Evolutionary conservation across 2,113 vertebrate species (phyloP), one percentile per base, ranked within the genome.

Genomic region (Rhynchomys soricoides): DNA sequence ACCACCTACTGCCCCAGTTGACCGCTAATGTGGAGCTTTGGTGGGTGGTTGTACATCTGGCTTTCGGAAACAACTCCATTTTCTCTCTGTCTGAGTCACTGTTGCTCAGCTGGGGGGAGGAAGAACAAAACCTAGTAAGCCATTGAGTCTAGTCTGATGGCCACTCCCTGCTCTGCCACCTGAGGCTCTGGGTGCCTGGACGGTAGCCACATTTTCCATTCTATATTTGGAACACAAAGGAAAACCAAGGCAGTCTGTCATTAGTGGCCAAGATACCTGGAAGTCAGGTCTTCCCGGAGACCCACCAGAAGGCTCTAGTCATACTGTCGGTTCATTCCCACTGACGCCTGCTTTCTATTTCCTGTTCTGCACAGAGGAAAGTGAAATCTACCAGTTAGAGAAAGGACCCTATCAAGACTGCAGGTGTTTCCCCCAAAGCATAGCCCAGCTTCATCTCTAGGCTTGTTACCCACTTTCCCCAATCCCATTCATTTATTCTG

Each of bases 71-170:
- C 95, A 89, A 89, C 90, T 97, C 94, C 24, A 73, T 89, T 96
- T 90, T 96, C 64, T 92, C 79, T 40, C 95, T 94, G 62, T n/a
- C 96, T 97, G 96, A 97, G 73, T 98, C 96, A 97, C 2, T 87
- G 94, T 81, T 95, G 70, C 29, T 86, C 55, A 31, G 89, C 11
- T 26, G 16, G 7, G 52, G 68, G 68, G 3, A 2, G 50, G 40
- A 95, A 95, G 57, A 78, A 64, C 40, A 43, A 93, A 86, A 15
- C 43, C 94, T 55, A 43, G 15, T 71, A 75, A 82, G 66, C 2
- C 8, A 70, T 13, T 0, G 3, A 70, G 64, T 82, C 70, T 86
- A 21, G 29, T 21, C 12, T 21, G 0, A 68, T 43, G 43, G 66
- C 74, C 95, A n/a, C 89, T 62, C 95, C 90, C 71, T 29, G 22